Conservation (phyloP, 1,140 invertebrate species). For the Wasmannia auropunctata region DNA sequence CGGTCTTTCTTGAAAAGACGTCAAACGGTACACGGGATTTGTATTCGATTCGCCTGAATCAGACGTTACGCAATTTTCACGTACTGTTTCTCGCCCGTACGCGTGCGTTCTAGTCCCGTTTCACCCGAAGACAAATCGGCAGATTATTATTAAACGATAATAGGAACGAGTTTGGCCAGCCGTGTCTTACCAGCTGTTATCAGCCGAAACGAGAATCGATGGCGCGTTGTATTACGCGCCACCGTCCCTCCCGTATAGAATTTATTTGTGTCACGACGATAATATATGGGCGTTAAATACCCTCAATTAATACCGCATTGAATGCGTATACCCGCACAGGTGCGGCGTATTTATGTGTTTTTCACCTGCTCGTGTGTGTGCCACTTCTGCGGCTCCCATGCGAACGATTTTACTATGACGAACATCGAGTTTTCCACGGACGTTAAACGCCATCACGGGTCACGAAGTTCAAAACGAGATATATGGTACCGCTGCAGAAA, state of each 20-base stretch:
- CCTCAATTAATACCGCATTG: conserved; percentile 31
- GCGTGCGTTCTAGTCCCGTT: conserved; percentile 34
- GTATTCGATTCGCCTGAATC: conserved; percentile 37
- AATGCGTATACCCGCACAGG: conserved; percentile 2
- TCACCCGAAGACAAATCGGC: conserved; percentile 37
- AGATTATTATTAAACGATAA: conserved; percentile 50
- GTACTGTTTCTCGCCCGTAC: conserved; percentile 23
- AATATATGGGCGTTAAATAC: conserved; percentile 4
- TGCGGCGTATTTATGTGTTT: conserved; percentile 30
- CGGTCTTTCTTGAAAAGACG: conserved; percentile 35
- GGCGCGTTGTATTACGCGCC: neutral
- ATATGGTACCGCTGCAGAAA: neutral
- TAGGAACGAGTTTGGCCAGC: conserved; percentile 35
- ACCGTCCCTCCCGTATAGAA: neutral
- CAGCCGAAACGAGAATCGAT: conserved; percentile 15
- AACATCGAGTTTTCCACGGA: neutral
- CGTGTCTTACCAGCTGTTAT: conserved; percentile 26
- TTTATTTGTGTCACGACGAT: conserved; percentile 14
- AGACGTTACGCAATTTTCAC: conserved; percentile 44
- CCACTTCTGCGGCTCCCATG: neutral
- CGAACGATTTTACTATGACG: conserved; percentile 2
- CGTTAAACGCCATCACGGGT: neutral
- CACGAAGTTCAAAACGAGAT: neutral
- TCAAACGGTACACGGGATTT: conserved; percentile 39
- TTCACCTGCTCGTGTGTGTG: conserved; percentile 7